These are phyloP conservation scores for Aleiodes testaceus DNA, from an alignment of 2,888 invertebrate species.

Conservation along the genomic window DNA sequence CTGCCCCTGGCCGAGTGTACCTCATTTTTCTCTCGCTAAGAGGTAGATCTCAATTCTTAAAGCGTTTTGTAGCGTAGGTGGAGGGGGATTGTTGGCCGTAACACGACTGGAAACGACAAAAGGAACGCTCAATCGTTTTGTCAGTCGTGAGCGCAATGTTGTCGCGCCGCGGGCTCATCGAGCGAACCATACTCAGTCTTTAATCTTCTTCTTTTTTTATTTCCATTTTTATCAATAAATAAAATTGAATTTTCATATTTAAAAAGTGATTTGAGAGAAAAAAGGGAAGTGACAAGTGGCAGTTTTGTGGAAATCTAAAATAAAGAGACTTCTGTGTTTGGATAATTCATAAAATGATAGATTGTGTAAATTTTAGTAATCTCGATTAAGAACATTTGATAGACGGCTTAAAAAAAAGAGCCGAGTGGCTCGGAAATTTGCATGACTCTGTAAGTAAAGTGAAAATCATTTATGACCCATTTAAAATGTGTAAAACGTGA, in stretches of 20 bases:
- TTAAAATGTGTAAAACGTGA: background rate
- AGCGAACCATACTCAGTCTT: background rate
- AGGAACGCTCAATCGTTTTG: constrained; percentile 54
- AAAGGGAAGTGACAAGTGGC: background rate
- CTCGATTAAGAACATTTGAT: background rate
- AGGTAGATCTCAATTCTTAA: constrained; percentile 13
- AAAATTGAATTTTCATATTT: background rate
- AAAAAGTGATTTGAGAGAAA: background rate
- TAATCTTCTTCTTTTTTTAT: constrained; percentile 12
- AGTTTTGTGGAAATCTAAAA: background rate
- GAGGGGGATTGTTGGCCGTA: constrained; percentile 34
- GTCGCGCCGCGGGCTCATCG: constrained; percentile 60
- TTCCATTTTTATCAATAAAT: background rate
- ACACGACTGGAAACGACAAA: constrained; percentile 52
- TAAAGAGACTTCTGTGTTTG: background rate
- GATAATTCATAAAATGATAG: constrained; percentile 14
- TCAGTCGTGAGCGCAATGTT: constrained; percentile 67
- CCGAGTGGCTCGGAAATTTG: constrained; percentile 12
- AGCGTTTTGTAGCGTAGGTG: constrained; percentile 20
- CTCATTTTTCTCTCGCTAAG: constrained; percentile 13
- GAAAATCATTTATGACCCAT: background rate
- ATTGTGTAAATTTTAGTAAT: constrained; percentile 5
- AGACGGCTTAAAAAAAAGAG: background rate
- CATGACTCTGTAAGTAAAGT: constrained; percentile 34
- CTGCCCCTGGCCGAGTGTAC: constrained; percentile 10